A percentile compares a stretch with the other conserved stretches of the same genome.
Conservation (phyloP, 2,888 invertebrate genomes). For the Dasypogon diadema region DNA sequence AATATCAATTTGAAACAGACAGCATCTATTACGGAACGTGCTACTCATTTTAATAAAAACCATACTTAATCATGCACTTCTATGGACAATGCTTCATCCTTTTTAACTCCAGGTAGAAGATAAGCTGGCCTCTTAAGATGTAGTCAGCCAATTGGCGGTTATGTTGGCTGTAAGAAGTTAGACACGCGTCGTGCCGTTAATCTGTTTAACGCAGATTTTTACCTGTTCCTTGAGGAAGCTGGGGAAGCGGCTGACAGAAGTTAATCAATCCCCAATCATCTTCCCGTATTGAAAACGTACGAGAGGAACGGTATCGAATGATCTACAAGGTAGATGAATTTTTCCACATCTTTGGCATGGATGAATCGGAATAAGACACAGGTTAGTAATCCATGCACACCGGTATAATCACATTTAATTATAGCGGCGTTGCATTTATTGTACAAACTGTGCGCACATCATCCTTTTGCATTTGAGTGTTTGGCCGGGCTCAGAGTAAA, state of each 20-base stretch:
- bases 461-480: conserved; percentile 10
- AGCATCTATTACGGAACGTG: conserved; percentile 10
- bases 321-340: background rate
- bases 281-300: conserved; percentile 24
- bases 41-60: conserved; percentile 37
- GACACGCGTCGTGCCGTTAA: conserved; percentile 28
- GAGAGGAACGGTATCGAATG: conserved; percentile 24
- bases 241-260: conserved; percentile 19
- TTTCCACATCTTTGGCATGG: background rate
- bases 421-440: conserved; percentile 33
- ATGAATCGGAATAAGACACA: conserved; percentile 9
- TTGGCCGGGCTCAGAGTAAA: background rate
- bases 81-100: conserved; percentile 27
- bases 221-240: background rate
- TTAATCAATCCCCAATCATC: conserved; percentile 20
- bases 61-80: conserved; percentile 21
- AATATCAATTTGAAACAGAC: conserved; percentile 31
- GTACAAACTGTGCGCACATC: conserved; percentile 39
- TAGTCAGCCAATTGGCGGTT: too few relatives aligned
- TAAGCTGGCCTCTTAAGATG: too few relatives aligned
- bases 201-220: conserved; percentile 19
- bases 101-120: background rate
- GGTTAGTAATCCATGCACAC: conserved; percentile 17
- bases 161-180: background rate
- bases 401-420: conserved; percentile 41